These are phyloP conservation scores for Oncopodura yosiiana DNA, from an alignment of 1,140 invertebrate species.

Conservation along the genomic window DNA sequence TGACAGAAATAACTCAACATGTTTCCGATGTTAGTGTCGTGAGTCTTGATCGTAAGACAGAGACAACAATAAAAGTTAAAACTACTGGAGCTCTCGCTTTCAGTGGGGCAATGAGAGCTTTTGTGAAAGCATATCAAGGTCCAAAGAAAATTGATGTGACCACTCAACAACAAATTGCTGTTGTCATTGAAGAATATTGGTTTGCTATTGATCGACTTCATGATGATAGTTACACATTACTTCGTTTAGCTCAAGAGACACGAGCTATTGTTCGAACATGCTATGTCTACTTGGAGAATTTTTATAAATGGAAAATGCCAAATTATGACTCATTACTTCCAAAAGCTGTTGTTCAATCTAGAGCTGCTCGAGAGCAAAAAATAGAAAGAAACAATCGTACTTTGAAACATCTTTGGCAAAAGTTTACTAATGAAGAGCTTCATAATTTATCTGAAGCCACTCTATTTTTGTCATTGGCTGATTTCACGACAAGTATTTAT, in stretches of 20 bases:
- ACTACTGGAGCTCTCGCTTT: not conserved
- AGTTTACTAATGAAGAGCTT: not conserved
- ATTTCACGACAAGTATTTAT: constrained; percentile 20
- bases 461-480: constrained; percentile 12
- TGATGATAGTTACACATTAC: constrained; percentile 6
- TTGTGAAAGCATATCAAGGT: constrained; percentile 5
- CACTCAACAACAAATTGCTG: not conserved
- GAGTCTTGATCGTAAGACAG: not conserved
- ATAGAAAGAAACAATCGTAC: too few relatives aligned
- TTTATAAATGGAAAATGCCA: constrained; percentile 21
- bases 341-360: not conserved
- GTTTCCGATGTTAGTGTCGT: not conserved
- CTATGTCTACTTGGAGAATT: constrained; percentile 20
- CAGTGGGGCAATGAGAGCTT: constrained; percentile 5
- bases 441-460: constrained; percentile 8
- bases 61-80: not conserved
- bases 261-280: constrained; percentile 22
- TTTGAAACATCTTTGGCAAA: constrained; percentile 3
- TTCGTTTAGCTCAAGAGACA: constrained; percentile 14
- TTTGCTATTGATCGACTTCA: constrained; percentile 15
- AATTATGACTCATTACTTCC: constrained; percentile 16
- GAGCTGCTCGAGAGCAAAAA: not conserved
- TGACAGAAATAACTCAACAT: not conserved
- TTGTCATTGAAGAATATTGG: constrained; percentile 18
- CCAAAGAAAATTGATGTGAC: not conserved